phyloP scores from a whole-genome alignment of 2,113 vertebrate genomes.

The Axis porcinus region DNA sequence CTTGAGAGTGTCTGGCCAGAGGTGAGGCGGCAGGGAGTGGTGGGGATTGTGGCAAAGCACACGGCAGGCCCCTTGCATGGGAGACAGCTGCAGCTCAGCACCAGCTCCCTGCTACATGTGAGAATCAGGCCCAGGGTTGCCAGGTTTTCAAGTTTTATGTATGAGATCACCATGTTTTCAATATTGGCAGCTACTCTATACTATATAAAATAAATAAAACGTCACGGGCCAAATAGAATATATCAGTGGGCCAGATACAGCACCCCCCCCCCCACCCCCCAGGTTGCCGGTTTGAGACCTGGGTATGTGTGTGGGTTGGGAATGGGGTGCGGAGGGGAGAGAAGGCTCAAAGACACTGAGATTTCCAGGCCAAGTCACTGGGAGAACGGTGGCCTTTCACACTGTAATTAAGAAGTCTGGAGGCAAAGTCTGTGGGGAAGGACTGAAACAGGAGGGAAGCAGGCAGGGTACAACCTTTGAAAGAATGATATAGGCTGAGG shows the following conservation, averaged over 20 bases:
- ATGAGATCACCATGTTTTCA: not conserved
- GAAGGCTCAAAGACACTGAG: not conserved
- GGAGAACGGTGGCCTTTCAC: not conserved
- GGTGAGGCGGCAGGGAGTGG: not conserved
- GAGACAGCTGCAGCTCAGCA: not conserved
- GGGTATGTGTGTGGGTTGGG: not conserved
- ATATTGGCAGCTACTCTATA: not conserved
- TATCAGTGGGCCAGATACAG: fast-evolving
- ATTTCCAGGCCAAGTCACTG: not conserved
- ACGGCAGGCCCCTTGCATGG: not conserved
- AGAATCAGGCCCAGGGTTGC: not conserved
- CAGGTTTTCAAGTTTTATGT: not conserved
- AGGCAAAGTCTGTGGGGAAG: not conserved
- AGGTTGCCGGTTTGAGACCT: not conserved
- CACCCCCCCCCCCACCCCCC: fast-evolving
- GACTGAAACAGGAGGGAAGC: not conserved
- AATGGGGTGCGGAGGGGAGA: not conserved
- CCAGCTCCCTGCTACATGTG: not conserved
- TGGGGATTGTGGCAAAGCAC: not conserved
- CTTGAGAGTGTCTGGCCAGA: not conserved
- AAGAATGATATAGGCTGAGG: not conserved
- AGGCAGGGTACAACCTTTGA: not conserved
- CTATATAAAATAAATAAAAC: not conserved
- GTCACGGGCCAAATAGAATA: not conserved
- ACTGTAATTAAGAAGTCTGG: not conserved